A percentile compares a stretch with the other conserved stretches of the same genome.
Conservation (phyloP, 1,140 invertebrate species). For the Drosophila suzukii region DNA sequence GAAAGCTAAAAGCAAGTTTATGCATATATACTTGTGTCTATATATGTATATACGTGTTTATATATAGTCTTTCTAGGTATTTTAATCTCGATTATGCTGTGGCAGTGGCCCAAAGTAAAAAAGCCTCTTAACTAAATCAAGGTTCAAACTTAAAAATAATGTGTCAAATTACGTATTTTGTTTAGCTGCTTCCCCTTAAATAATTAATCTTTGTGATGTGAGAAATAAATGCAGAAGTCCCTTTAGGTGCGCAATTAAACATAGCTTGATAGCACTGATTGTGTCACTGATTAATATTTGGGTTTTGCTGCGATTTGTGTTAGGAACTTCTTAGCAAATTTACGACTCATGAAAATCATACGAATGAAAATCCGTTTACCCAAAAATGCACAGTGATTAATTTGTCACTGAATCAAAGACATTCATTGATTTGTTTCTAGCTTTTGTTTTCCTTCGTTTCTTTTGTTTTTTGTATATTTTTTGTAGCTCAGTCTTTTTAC, state of each 20-base stretch:
- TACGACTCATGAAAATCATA: conserved; percentile 45
- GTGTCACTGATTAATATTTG: conserved; percentile 41
- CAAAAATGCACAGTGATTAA: conserved; percentile 46
- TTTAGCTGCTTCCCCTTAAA: conserved; percentile 25
- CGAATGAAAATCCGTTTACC: conserved; percentile 21
- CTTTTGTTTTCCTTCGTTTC: conserved; percentile 28
- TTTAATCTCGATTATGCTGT: conserved; percentile 64
- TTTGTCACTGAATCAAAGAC: conserved; percentile 20
- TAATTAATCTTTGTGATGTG: conserved; percentile 2
- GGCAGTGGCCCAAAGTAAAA: conserved; percentile 36
- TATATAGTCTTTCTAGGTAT: conserved; percentile 54
- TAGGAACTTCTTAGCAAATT: conserved; percentile 74
- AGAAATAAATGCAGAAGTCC: conserved; percentile 66
- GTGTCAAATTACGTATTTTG: conserved; percentile 41
- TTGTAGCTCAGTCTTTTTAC: conserved; percentile 84
- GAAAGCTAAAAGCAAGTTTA: conserved; percentile 80
- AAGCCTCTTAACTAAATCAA: conserved; percentile 45
- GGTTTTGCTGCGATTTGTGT: conserved; percentile 20
- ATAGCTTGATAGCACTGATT: conserved; percentile 34
- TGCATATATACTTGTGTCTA: conserved; percentile 62
- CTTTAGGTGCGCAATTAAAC: conserved; percentile 25
- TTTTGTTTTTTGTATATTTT: conserved; percentile 58
- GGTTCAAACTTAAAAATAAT: conserved; percentile 16
- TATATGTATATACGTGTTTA: conserved; percentile 51
- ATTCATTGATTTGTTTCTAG: conserved; percentile 22